phyloP scores from a whole-genome alignment of 2,797 vertebrate species.

The Megaceryle alcyon region DNA sequence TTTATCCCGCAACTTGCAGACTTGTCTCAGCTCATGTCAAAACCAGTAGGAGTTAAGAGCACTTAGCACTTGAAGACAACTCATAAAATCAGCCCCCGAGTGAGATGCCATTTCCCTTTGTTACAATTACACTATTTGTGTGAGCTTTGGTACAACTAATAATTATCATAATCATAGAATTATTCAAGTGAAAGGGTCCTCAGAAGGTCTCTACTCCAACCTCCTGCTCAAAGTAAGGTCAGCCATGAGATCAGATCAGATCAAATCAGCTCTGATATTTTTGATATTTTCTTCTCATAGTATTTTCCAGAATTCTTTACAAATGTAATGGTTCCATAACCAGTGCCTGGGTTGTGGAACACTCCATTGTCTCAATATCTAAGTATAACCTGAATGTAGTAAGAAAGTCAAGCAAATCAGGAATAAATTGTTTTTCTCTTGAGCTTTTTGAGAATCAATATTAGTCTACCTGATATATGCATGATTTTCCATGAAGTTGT shows the following conservation, averaged over 20 bases:
- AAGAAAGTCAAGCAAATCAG: neutral
- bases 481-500: neutral
- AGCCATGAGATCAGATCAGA: neutral
- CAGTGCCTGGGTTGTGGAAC: neutral
- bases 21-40: neutral
- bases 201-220: neutral
- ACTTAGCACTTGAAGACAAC: neutral
- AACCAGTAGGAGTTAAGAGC: neutral
- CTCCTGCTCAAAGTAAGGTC: neutral
- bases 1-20: neutral
- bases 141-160: constrained; percentile 16
- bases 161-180: constrained; percentile 28
- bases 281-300: constrained; percentile 10
- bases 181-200: neutral
- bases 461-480: neutral
- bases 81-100: neutral
- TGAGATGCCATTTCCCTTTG: neutral
- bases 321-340: neutral
- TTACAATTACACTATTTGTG: neutral
- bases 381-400: neutral
- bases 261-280: constrained; percentile 5
- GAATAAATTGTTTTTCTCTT: neutral
- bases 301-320: neutral
- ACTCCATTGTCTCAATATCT: neutral
- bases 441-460: neutral